These are phyloP conservation scores for Drosophila melanica DNA, from an alignment of 1,140 invertebrate genomes.

Conservation along the genomic window DNA sequence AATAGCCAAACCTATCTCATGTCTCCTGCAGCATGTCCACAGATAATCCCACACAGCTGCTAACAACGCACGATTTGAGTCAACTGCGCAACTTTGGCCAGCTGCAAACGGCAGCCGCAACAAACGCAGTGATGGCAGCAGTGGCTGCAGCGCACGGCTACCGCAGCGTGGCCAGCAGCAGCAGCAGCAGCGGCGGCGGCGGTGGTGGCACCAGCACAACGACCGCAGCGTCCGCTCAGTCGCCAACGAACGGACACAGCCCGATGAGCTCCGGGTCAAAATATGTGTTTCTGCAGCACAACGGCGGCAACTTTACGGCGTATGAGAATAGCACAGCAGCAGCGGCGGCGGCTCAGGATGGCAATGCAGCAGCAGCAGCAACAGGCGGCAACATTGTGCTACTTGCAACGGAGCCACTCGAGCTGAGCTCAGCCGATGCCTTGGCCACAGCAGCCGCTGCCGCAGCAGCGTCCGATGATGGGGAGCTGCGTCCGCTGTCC, in stretches of 20 bases:
- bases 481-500: constrained; percentile 94
- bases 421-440: constrained; percentile 49
- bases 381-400: constrained; percentile 78
- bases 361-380: neutral
- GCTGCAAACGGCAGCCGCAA: constrained; percentile 48
- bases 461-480: constrained; percentile 85
- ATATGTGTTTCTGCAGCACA: constrained; percentile 79
- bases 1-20: neutral
- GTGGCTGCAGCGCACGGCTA: constrained; percentile 43
- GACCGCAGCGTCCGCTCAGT: constrained; percentile 11
- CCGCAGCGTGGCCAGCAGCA: constrained; percentile 29
- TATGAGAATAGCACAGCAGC: constrained; percentile 58
- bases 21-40: constrained; percentile 75
- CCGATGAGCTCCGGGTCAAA: constrained; percentile 66
- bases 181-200: constrained; percentile 27
- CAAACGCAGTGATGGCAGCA: constrained; percentile 44
- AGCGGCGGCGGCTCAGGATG: constrained; percentile 18
- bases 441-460: constrained; percentile 49
- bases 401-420: constrained; percentile 73
- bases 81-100: constrained; percentile 64
- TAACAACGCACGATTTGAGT: constrained; percentile 71
- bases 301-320: constrained; percentile 64
- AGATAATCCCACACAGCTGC: constrained; percentile 81
- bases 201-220: constrained; percentile 22
- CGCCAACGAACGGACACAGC: constrained; percentile 26